Conservation (phyloP, 2,797 vertebrate genomes). For the Cyclopterus lumpus region DNA sequence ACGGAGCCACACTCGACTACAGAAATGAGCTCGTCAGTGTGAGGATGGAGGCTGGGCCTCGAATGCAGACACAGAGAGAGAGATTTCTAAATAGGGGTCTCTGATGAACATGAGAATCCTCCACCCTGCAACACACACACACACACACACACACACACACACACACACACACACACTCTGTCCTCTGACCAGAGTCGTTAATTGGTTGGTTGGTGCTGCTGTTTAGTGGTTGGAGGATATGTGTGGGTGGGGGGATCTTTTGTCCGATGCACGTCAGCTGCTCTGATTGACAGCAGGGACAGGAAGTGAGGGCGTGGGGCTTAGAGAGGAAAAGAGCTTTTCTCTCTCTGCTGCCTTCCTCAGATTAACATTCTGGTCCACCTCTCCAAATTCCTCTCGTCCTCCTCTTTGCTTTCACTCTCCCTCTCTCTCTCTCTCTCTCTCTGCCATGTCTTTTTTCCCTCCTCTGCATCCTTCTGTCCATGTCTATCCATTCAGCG, state of each 20-base stretch:
- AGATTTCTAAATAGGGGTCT: slow-evolving; percentile 72
- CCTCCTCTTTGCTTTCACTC: slow-evolving; percentile 38
- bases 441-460: slow-evolving; percentile 26
- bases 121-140: slow-evolving; percentile 20
- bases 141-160: slow-evolving; percentile 9
- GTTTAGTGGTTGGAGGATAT: slow-evolving; percentile 37
- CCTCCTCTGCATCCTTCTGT: slow-evolving; percentile 42
- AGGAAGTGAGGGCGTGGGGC: slow-evolving; percentile 76
- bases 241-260: slow-evolving; percentile 44
- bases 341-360: slow-evolving; percentile 68
- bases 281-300: slow-evolving; percentile 75
- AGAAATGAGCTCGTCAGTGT: slow-evolving; percentile 70
- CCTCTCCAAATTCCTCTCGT: slow-evolving; percentile 64
- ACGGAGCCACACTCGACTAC: slow-evolving; percentile 75
- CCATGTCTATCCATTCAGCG: slow-evolving; percentile 55
- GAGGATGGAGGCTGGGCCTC: slow-evolving; percentile 60
- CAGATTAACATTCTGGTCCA: slow-evolving; percentile 80
- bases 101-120: slow-evolving; percentile 69
- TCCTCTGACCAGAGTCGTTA: slow-evolving; percentile 40
- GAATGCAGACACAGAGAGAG: slow-evolving; percentile 24
- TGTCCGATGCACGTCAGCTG: slow-evolving; percentile 72
- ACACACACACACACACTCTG: neutral
- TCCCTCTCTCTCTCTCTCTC: slow-evolving; percentile 34
- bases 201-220: slow-evolving; percentile 55
- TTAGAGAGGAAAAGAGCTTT: slow-evolving; percentile 74